phyloP scores from a whole-genome alignment of 2,888 invertebrate genomes.

The Eupithecia subumbrata region DNA sequence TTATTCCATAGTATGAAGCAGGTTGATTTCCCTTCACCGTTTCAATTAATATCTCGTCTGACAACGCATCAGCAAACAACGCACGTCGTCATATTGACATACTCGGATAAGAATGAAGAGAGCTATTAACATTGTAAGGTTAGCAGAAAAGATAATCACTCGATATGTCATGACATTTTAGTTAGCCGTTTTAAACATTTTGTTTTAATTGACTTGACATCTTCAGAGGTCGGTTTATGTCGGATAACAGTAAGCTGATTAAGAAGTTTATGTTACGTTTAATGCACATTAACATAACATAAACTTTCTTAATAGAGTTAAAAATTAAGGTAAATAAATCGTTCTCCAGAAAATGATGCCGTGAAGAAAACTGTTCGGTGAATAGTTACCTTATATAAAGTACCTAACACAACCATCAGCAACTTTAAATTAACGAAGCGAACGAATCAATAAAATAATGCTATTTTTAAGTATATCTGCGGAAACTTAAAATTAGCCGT shows the following conservation, averaged over 20 bases:
- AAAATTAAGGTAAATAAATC: neutral
- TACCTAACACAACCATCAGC: neutral
- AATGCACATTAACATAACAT: neutral
- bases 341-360: neutral
- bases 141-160: constrained; percentile 28
- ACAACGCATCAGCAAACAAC: constrained; percentile 27
- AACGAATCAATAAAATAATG: neutral
- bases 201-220: constrained; percentile 17
- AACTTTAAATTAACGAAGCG: neutral
- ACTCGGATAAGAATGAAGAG: constrained; percentile 28
- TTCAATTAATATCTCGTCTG: constrained; percentile 15
- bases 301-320: too few species aligned
- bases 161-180: constrained; percentile 27
- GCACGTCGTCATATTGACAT: constrained; percentile 32
- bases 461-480: too few species aligned
- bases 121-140: constrained; percentile 28
- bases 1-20: constrained; percentile 11
- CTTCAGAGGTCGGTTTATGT: neutral
- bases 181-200: constrained; percentile 4
- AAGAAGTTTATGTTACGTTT: neutral
- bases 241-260: neutral
- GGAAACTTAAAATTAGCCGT: too few species aligned
- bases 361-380: neutral
- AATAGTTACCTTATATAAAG: neutral
- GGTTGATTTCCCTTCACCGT: constrained; percentile 16